Base-by-base conservation (phyloP, 2,888 invertebrate genomes). In the Halictus quadricinctus region DNA sequence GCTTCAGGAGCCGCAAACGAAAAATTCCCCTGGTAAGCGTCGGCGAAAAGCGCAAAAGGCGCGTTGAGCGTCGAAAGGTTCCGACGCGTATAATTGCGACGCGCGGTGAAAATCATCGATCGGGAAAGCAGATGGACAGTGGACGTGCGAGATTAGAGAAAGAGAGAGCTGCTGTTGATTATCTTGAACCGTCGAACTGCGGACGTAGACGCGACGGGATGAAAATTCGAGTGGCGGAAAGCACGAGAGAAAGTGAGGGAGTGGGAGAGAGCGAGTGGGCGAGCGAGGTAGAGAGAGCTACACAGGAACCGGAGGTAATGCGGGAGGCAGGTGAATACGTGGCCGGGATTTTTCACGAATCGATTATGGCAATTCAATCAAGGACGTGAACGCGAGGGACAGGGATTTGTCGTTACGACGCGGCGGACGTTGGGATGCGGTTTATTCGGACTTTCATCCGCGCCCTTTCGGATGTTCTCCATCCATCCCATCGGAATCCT, bases 331-430 rank as follows among this genome's bases (percentile, higher is more conserved):
- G 70, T 79, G 89, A 90, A 88, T 90, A 88, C 88, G 88, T 80
- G 87, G 76, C 75, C 84, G 81, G 87, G 90, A 87, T 90, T 90
- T 90, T 90, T 90, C 87, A 84, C 77, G 80, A 87, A 90, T 91
- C 88, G 90, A 89, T 89, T 89, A 91, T 91, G 88, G 87, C 88
- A 88, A 90, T 90, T 90, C 87, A 91, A 90, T 91, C 86, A 83
- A 83, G 76, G 74, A 72, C 21, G 69, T 15, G 54, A 75, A 29
- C 43, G 25, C 18, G 54, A 78, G 66, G 80, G 60, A 50, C 43
- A 73, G 43, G 72, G 81, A 86, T 87, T 90, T 86, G 88, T 86
- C 90, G 87, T 86, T 86, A 81, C 83, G 81, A 84, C 75, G 83
- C 74, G 76, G 70, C 76, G 85, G 69, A 69, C 64, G 81, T 78